phyloP scores from a whole-genome alignment of 1,140 invertebrate species.

The Hesperophylax magnus region DNA sequence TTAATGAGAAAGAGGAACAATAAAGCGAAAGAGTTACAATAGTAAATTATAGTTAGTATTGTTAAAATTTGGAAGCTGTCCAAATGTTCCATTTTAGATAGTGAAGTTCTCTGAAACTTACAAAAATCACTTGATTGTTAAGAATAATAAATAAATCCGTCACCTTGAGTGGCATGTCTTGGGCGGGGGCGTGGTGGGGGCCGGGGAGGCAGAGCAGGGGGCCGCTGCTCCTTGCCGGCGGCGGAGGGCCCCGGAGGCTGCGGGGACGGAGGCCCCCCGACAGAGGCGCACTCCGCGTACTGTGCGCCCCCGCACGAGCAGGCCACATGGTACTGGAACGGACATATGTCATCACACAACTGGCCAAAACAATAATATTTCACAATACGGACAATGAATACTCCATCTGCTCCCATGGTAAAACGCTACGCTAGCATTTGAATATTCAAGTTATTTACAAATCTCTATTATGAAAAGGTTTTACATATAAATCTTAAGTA shows the following conservation, averaged over 20 bases:
- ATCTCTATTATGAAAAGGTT: too few species aligned
- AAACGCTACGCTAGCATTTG: too few species aligned
- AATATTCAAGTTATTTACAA: too few species aligned
- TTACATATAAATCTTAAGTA: too few species aligned
- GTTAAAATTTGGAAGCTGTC: too few species aligned
- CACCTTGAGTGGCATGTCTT: conserved; percentile 10
- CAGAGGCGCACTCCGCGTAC: conserved; percentile 60
- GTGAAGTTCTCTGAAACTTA: too few species aligned
- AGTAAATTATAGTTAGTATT: too few species aligned
- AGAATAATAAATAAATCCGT: not conserved
- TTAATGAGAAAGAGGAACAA: too few species aligned
- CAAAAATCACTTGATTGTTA: too few species aligned
- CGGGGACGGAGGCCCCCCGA: conserved; percentile 39
- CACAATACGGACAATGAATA: not conserved
- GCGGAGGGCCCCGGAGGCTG: conserved; percentile 63
- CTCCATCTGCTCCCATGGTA: too few species aligned
- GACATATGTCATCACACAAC: not conserved
- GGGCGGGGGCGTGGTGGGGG: conserved; percentile 59
- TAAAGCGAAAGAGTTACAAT: too few species aligned
- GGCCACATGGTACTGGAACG: conserved; percentile 67
- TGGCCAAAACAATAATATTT: not conserved
- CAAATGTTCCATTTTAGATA: too few species aligned
- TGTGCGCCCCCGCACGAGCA: conserved; percentile 66
- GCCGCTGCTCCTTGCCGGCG: conserved; percentile 65
- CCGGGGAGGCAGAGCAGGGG: conserved; percentile 65